phyloP scores from a whole-genome alignment of 2,888 invertebrate species.

The Cephus spinipes region DNA sequence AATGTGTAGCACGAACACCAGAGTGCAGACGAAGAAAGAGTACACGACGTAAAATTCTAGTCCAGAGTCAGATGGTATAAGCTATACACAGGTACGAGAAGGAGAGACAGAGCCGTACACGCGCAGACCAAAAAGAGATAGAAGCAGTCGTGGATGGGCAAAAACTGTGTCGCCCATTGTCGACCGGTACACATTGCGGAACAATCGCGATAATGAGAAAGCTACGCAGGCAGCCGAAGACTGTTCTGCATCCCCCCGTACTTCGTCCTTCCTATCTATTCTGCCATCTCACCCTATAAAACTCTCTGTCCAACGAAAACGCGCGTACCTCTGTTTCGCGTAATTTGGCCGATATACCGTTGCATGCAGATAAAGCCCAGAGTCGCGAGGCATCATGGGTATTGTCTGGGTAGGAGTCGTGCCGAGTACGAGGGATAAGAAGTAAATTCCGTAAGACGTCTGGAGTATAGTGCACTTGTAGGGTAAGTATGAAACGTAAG shows the following conservation, averaged over 20 bases:
- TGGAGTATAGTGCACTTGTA: background rate
- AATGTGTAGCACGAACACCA: background rate
- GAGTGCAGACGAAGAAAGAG: background rate
- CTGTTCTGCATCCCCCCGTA: slow-evolving; percentile 12
- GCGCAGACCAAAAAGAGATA: background rate
- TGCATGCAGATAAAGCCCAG: background rate
- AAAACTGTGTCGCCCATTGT: slow-evolving; percentile 58
- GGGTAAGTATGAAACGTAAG: background rate
- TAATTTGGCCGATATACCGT: background rate
- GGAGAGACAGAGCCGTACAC: background rate
- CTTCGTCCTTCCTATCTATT: slow-evolving; percentile 12
- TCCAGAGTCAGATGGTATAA: background rate
- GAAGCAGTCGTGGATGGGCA: slow-evolving; percentile 13
- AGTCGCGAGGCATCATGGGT: background rate
- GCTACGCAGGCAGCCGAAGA: slow-evolving; percentile 58
- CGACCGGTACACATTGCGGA: slow-evolving; percentile 50
- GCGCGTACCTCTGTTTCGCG: background rate
- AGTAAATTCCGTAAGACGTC: background rate
- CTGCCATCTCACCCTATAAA: background rate
- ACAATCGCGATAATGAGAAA: slow-evolving; percentile 64
- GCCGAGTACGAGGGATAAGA: background rate
- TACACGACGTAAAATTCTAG: background rate
- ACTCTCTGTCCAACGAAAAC: background rate
- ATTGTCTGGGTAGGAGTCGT: background rate
- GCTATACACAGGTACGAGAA: background rate